phyloP scores from a whole-genome alignment of 2,797 vertebrate species.

The Scolopax rusticola region DNA sequence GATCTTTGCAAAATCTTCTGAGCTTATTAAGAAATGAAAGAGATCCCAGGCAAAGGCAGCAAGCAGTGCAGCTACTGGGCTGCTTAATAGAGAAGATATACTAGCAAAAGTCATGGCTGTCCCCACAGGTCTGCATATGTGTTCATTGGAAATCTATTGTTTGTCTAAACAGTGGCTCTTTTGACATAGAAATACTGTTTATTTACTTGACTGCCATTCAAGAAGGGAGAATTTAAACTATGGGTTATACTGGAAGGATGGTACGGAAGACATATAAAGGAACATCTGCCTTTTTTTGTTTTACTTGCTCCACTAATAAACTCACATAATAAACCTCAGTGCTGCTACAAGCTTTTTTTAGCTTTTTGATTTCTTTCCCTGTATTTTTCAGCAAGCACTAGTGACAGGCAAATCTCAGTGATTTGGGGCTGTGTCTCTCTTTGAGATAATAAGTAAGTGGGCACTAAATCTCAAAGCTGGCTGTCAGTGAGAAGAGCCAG shows the following conservation, averaged over 20 bases:
- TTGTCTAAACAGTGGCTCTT: neutral
- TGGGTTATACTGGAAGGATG: neutral
- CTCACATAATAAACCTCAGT: neutral
- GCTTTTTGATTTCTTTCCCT: neutral
- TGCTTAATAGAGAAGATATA: neutral
- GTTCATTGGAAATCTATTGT: neutral
- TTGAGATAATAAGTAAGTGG: slow-evolving; percentile 9
- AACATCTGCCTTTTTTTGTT: neutral
- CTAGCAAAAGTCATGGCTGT: rapidly evolving
- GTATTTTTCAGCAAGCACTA: neutral
- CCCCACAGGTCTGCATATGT: neutral
- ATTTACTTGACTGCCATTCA: neutral
- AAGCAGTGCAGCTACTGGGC: neutral
- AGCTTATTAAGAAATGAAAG: neutral
- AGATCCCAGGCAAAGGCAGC: neutral
- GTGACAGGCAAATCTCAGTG: slow-evolving; percentile 15
- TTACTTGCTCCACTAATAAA: neutral
- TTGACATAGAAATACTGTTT: neutral
- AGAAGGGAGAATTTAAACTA: neutral
- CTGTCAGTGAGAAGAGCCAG: neutral
- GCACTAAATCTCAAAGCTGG: slow-evolving; percentile 2
- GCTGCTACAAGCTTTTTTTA: neutral
- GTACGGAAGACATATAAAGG: neutral
- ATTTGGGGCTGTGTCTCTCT: neutral
- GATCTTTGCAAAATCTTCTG: neutral